Evolutionary conservation across 2,888 invertebrate species (phyloP), one percentile per base, ranked within the genome.

Genomic region (Galeruca laticollis): DNA sequence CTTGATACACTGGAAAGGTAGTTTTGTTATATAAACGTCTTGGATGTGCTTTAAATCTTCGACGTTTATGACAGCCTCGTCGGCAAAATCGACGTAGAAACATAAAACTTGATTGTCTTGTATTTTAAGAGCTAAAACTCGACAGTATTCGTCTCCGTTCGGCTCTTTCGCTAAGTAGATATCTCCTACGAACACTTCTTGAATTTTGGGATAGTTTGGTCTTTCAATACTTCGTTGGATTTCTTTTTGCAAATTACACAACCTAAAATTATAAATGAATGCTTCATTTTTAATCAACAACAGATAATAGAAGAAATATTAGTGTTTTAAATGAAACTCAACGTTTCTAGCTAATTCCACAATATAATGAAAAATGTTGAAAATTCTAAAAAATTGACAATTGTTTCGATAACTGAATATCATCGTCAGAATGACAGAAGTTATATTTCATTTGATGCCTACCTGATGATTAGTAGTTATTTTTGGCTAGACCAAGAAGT

Each of bases 1-100:
- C 82, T 90, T 90, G 43, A 92, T 90, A 2, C 90, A 89, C 87
- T 85, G 85, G 70, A 90, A 90, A 0, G 91, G 91, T 70, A 91
- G 79, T 77, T 86, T 86, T 2, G 80, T 83, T 31, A 89, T 85
- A 31, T 89, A 84, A 59, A 86, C 82, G 21, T 88, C 86, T 0
- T 88, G 86, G 26, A 91, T 86, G 56, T 86, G 84, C 33, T 84
- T 81, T 20, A 91, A 74, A 73, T 88, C 83, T 3, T 84, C 79
- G 3, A 80, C 74, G 0, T 83, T 72, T 0, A 90, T 85, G 0
- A 82, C 79, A 52, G 84, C 84, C 79, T 85, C 87, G 78, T 91
- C 90, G 0, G 91, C 92, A 77, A 89, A 88, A 80, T 92, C 92
- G 0, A 91, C 89, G 78, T 88, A 91, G 78, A 90, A 90, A 73